These are phyloP conservation scores for Raja brachyura DNA, from an alignment of 2,113 vertebrate genomes.

Conservation along the genomic window DNA sequence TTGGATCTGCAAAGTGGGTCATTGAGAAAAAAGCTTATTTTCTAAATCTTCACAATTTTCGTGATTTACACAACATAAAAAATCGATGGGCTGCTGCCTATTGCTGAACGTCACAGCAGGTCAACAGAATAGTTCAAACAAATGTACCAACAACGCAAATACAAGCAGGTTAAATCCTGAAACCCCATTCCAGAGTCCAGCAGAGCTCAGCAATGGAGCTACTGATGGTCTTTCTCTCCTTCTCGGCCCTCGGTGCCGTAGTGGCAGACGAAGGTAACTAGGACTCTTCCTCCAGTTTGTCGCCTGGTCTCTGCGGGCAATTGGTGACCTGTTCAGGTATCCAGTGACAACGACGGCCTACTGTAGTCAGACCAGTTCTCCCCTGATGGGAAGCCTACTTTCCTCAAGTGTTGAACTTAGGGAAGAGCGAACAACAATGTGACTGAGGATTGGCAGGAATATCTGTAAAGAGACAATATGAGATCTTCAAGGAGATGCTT, in stretches of 20 bases:
- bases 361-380: too few relatives aligned
- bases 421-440: too few relatives aligned
- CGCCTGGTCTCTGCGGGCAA: too few relatives aligned
- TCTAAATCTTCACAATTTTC: not conserved
- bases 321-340: too few relatives aligned
- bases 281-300: too few relatives aligned
- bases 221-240: conserved; percentile 39
- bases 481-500: too few relatives aligned
- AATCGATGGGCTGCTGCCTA: not conserved
- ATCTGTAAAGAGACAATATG: too few relatives aligned
- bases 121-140: conserved; percentile 32
- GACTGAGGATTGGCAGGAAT: too few relatives aligned
- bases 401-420: too few relatives aligned
- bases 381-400: too few relatives aligned
- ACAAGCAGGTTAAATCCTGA: not conserved
- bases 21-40: not conserved
- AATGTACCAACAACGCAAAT: not conserved
- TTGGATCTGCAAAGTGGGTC: too few relatives aligned
- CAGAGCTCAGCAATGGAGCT: conserved; percentile 39
- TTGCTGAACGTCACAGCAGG: not conserved
- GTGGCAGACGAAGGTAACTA: conserved; percentile 47
- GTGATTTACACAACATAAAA: not conserved
- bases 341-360: too few relatives aligned
- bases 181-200: not conserved
- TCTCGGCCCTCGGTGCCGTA: conserved; percentile 41